phyloP scores from a whole-genome alignment of 2,888 invertebrate species.

The Brachyopa scutellaris region DNA sequence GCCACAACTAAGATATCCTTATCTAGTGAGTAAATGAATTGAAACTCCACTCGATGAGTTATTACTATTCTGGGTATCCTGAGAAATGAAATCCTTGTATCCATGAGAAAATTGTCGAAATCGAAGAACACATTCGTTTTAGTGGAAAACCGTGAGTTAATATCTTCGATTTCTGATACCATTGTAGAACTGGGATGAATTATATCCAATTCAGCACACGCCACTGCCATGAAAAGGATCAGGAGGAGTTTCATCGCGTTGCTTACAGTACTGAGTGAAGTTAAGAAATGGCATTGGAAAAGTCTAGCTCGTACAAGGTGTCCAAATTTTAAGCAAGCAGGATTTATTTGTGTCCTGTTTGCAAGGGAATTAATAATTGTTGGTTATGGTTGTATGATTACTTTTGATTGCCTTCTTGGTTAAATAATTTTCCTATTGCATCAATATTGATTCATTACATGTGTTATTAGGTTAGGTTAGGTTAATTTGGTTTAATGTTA shows the following conservation, averaged over 20 bases:
- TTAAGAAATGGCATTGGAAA: too few species aligned
- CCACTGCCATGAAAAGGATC: background rate
- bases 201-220: background rate
- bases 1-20: conserved; percentile 18
- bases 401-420: background rate
- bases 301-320: too few species aligned
- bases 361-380: background rate
- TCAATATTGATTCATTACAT: too few species aligned
- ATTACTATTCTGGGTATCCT: conserved; percentile 11
- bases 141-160: conserved; percentile 6
- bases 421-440: too few species aligned
- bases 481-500: too few species aligned
- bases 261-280: too few species aligned
- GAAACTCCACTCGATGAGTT: conserved; percentile 1
- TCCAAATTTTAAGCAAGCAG: too few species aligned
- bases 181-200: background rate
- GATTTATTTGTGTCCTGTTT: background rate
- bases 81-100: too few species aligned
- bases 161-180: background rate
- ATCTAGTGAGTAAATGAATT: conserved; percentile 20
- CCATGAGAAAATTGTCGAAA: background rate
- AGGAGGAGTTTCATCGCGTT: background rate
- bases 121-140: conserved; percentile 40
- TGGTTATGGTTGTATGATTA: background rate
- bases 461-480: too few species aligned